Base-by-base conservation (phyloP, 1,140 invertebrate species). In the Drosophila sturtevanti region DNA sequence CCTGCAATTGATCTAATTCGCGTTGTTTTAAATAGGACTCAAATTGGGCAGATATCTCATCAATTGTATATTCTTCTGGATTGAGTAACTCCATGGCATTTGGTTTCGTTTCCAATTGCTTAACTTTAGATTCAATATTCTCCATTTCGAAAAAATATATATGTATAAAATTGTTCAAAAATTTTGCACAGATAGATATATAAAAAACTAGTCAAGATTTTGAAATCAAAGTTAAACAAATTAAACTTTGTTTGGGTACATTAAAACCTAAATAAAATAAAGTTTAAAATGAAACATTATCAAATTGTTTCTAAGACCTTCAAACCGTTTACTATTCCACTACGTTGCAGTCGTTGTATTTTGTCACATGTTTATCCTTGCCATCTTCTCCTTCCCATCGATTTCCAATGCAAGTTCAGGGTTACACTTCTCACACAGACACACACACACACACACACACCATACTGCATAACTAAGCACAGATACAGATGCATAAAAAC, bases 341-440 rank as follows among this genome's bases (percentile, higher is more conserved):
- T n/a, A 21, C 9, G 14, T 22, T 44, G 4, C 37, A 41, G 37
- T 24, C 11, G 21, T 52, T 52, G 11, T 4, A 27, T 54, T 54
- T 54, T 54, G 51, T 54, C 51, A 54, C 24, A 34, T 34, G 54
- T 72, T 24, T 41, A 2, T 4, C 37, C n/a, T 16, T 9, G n/a
- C 21, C 24, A 10, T 0, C 52, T 41, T 2, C 37, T 11, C 38
- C 4, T 12, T 5, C 22, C n/a, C 61, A 87, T 82, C 69, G 81
- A 86, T 86, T 86, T 72, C 59, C 65, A 76, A 82, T 76, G 51
- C 79, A 86, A 82, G 82, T 82, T 87, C 84, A 86, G 82, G 82
- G 75, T 72, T 81, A 81, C 24, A 18, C 6, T 54, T 54, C 54
- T 34, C 54, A 51, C 41, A 51, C 21, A 6, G 27, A 4, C 27